phyloP scores from a whole-genome alignment of 2,888 invertebrate species.

The Chaetogeoica ovagalla region DNA sequence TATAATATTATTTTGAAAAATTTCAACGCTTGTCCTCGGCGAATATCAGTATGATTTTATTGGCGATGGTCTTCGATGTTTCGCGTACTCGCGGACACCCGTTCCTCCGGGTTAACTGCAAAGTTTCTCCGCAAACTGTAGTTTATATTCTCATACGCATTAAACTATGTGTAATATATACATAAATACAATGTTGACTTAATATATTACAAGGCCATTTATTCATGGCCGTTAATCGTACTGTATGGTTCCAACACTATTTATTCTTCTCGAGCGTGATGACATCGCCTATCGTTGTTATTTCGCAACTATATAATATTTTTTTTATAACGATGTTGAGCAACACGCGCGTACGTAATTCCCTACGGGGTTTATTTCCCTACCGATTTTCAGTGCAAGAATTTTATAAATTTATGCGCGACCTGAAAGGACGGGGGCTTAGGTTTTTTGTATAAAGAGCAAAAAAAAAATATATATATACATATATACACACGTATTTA shows the following conservation, averaged over 20 bases:
- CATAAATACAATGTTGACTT: background rate
- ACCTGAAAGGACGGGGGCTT: no score
- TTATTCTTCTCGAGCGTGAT: background rate
- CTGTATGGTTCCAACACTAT: background rate
- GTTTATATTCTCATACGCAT: conserved; percentile 24
- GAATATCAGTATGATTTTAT: background rate
- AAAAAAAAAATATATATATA: no score
- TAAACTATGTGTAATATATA: background rate
- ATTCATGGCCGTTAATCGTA: conserved; percentile 16
- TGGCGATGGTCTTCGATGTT: background rate
- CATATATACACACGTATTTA: no score
- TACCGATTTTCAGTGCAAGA: no score
- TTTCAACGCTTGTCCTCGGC: no score
- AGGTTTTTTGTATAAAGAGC: no score
- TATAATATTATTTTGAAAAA: no score
- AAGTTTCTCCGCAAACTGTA: conserved; percentile 20
- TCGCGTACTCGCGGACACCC: conserved; percentile 1
- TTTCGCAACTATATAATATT: no score
- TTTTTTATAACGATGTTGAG: no score
- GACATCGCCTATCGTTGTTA: background rate
- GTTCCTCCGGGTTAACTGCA: conserved; percentile 8
- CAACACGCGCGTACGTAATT: no score
- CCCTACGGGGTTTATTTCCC: no score
- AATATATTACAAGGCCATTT: conserved; percentile 15
- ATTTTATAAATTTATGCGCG: no score